These are phyloP conservation scores for Drosophila fungiperda DNA, from an alignment of 2,888 invertebrate genomes.

Conservation along the genomic window DNA sequence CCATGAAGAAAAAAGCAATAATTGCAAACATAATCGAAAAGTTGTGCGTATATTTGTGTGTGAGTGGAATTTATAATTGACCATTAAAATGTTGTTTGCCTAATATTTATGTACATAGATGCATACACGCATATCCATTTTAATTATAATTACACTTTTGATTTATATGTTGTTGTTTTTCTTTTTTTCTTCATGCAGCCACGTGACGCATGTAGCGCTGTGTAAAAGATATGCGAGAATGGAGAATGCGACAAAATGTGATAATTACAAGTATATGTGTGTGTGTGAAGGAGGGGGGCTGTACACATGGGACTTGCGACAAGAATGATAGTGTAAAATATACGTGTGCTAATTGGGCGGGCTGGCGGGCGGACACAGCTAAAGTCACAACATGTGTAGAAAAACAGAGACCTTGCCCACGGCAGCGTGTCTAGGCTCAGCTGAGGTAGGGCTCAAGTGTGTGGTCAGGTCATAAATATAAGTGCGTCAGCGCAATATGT, in stretches of 20 bases:
- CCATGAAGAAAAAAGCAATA: constrained; percentile 9
- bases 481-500: constrained; percentile 15
- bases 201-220: constrained; percentile 61
- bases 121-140: constrained; percentile 46
- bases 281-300: background rate
- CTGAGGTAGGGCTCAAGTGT: constrained; percentile 26
- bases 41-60: background rate
- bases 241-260: constrained; percentile 30
- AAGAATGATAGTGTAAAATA: constrained; percentile 30
- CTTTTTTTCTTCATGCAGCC: constrained; percentile 40
- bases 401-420: constrained; percentile 26
- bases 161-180: constrained; percentile 18
- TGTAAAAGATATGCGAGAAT: constrained; percentile 32
- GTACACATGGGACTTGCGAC: background rate
- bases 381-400: constrained; percentile 9
- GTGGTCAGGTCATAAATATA: constrained; percentile 33
- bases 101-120: constrained; percentile 15
- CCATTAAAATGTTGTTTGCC: constrained; percentile 55
- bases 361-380: background rate
- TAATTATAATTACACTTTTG: constrained; percentile 45
- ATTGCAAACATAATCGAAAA: constrained; percentile 33
- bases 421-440: constrained; percentile 24
- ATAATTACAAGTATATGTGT: constrained; percentile 20
- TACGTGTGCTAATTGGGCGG: constrained; percentile 15
- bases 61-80: constrained; percentile 52